A percentile compares a stretch with the other conserved stretches of the same genome.
Evolutionary conservation across 2,113 vertebrate genomes (phyloP).

Genomic region (Azemiops feae): DNA sequence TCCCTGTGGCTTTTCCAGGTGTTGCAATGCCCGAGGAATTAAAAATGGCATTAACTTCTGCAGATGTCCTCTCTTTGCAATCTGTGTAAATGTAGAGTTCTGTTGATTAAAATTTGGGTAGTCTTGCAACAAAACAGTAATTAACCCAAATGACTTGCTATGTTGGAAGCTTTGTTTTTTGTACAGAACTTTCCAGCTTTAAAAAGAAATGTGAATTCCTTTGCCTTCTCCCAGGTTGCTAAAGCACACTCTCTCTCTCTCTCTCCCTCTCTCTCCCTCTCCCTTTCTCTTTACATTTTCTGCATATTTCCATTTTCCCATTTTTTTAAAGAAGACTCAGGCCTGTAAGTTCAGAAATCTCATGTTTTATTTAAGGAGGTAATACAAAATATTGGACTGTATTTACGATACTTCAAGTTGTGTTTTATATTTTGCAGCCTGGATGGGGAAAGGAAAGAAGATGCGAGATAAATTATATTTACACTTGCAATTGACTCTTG

Average conservation of each 20-base stretch:
- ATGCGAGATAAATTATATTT: background rate
- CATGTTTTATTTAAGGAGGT: background rate
- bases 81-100: conserved; percentile 49
- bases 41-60: conserved; percentile 59
- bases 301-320: background rate
- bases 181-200: conserved; percentile 8
- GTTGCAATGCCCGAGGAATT: conserved; percentile 60
- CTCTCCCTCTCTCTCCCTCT: background rate
- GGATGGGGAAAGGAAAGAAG: background rate
- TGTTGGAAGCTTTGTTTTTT: conserved; percentile 21
- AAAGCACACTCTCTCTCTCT: background rate
- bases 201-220: conserved; percentile 20
- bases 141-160: conserved; percentile 57
- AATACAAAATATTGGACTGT: background rate
- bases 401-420: background rate
- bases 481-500: background rate
- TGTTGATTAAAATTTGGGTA: conserved; percentile 62
- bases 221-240: background rate
- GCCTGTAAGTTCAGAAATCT: background rate
- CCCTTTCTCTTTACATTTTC: background rate
- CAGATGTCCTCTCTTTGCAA: conserved; percentile 68
- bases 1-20: conserved; percentile 71
- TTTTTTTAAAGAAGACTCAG: background rate
- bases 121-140: conserved; percentile 60
- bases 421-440: background rate